Base-by-base conservation (phyloP, 2,113 vertebrate genomes). In the Buteo buteo region DNA sequence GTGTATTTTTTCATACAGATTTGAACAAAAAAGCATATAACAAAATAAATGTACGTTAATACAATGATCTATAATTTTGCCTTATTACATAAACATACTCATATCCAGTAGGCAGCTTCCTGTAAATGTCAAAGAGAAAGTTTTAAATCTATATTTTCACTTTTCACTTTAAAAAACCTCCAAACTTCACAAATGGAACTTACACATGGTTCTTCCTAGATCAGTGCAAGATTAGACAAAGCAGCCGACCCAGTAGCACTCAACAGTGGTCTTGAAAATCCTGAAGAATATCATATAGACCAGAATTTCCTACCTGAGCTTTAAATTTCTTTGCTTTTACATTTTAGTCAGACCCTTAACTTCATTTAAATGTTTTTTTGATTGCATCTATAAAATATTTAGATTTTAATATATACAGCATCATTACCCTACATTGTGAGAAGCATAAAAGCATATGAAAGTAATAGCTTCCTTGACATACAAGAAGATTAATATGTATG, bases 341-440 rank as follows among this genome's bases (percentile, higher is more conserved):
- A 36, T 64, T 96, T 92, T 72, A 91, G 25, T 58, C 34, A 91
- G 22, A 58, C 3, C 3, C 3, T 93, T 81, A 94, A 40, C 31
- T 83, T 78, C 83, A 91, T 64, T 95, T 76, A 94, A 90, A 70
- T 77, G 1, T 1, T 44, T 55, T 91, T 92, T 73, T 74, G 0
- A 90, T 84, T 81, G 34, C 22, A 82, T 88, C 55, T 64, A 93
- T 96, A 86, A 94, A 94, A 91, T 93, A 95, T 82, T 94, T 92
- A 93, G 82, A 38, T 72, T 82, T 88, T 91, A 93, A 94, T 90
- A 90, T 54, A 96, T 76, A 83, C 45, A 93, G 28, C 32, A 79
- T 86, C 64, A 90, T 96, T 94, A 88, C 66, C 50, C 47, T 67
- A 86, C 72, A 71, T n/a, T 36, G 42, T 67, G 50, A 96, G 65